Percentiles rank a stretch among this genome's conserved stretches.
Evolutionary conservation across 2,113 vertebrate species (phyloP).

Genomic region (Lagenorhynchus albirostris): DNA sequence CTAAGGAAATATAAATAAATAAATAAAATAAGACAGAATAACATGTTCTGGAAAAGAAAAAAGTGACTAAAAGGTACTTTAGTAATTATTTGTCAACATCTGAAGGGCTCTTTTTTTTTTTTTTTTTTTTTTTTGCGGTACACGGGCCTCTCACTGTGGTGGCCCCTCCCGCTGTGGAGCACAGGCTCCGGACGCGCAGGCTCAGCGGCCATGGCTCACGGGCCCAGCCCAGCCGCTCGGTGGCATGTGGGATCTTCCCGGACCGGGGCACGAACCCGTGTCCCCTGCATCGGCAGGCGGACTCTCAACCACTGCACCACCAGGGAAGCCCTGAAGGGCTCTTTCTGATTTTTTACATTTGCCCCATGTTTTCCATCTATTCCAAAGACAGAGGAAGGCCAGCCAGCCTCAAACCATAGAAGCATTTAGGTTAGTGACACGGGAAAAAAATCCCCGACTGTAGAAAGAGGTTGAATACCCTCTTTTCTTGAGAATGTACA

Average conservation of each 20-base stretch:
- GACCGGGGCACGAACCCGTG: no score
- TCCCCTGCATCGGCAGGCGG: no score
- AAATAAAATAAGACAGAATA: background rate
- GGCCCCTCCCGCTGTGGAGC: no score
- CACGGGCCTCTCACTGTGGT: no score
- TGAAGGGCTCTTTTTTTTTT: background rate
- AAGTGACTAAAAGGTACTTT: background rate
- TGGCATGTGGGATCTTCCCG: no score
- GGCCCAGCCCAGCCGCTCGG: no score
- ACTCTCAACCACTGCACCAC: no score
- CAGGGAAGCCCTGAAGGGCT: no score
- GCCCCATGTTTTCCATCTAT: background rate
- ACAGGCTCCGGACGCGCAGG: no score
- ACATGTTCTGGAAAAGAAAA: background rate
- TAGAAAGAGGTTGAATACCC: background rate
- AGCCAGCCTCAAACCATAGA: background rate
- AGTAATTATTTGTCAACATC: background rate
- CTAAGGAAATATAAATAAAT: background rate
- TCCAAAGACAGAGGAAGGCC: background rate
- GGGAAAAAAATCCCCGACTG: background rate
- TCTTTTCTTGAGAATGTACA: background rate
- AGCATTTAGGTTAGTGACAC: background rate
- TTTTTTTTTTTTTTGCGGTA: no score
- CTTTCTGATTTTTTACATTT: background rate
- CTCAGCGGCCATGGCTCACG: no score